Evolutionary conservation across 2,888 invertebrate species (phyloP).

Genomic region (Papilio gigon): DNA sequence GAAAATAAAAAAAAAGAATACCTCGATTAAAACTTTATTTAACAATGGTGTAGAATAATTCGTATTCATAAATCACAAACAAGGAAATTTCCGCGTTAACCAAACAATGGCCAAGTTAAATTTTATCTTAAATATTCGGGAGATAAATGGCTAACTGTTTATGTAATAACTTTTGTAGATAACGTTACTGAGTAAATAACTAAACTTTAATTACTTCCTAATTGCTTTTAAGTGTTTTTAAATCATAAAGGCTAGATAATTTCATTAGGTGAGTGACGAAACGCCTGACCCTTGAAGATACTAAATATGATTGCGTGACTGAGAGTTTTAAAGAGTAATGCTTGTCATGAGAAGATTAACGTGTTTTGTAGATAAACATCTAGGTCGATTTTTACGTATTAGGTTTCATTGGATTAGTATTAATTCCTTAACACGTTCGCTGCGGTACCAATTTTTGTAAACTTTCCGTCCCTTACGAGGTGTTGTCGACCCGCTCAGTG

Average conservation of each 20-base stretch:
- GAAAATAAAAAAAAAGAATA: neutral
- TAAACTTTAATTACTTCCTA: conserved; percentile 13
- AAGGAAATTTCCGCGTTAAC: conserved; percentile 23
- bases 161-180: conserved; percentile 4
- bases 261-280: neutral
- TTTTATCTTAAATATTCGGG: conserved; percentile 17
- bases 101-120: conserved; percentile 15
- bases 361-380: too few species aligned
- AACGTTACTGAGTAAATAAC: conserved; percentile 17
- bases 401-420: too few species aligned
- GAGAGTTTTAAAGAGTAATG: too few species aligned
- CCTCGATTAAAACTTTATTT: conserved; percentile 12
- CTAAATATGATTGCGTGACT: too few species aligned
- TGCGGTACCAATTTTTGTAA: too few species aligned
- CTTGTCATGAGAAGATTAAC: too few species aligned
- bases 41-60: conserved; percentile 7
- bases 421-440: too few species aligned
- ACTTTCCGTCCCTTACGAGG: too few species aligned
- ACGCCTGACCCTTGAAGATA: neutral
- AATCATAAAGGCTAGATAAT: neutral
- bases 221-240: conserved; percentile 19
- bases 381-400: too few species aligned
- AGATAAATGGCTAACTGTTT: conserved; percentile 27
- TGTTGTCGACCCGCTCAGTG: too few species aligned
- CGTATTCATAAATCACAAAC: conserved; percentile 15